phyloP scores from a whole-genome alignment of 2,888 invertebrate species.

The Penaeus monodon region DNA sequence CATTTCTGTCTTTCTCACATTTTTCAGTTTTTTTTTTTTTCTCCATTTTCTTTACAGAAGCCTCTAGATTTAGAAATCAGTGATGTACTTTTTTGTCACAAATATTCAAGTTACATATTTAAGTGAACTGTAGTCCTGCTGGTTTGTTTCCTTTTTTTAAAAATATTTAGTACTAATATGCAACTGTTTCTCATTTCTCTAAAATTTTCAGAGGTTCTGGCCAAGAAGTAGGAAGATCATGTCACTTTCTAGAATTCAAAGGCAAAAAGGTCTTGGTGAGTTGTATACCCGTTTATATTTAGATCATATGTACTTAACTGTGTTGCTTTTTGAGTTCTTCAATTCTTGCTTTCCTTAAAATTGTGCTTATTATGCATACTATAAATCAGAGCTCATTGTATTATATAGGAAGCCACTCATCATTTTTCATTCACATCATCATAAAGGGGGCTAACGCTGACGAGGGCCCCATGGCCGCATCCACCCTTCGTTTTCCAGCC shows the following conservation, averaged over 20 bases:
- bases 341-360: background rate
- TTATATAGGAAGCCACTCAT: background rate
- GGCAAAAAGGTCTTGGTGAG: conserved; percentile 96
- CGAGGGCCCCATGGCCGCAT: too few relatives aligned
- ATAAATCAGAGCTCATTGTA: background rate
- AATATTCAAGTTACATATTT: too few relatives aligned
- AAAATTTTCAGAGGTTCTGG: conserved; percentile 81
- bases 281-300: background rate
- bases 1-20: too few relatives aligned
- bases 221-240: conserved; percentile 98
- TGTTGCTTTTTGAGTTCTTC: conserved; percentile 16
- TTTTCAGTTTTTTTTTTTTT: too few relatives aligned
- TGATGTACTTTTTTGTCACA: too few relatives aligned
- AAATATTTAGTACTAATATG: background rate
- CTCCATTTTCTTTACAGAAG: too few relatives aligned
- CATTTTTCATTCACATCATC: too few relatives aligned
- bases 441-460: too few relatives aligned
- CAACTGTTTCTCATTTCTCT: background rate
- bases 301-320: background rate
- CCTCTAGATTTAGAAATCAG: too few relatives aligned
- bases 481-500: too few relatives aligned
- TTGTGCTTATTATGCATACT: too few relatives aligned
- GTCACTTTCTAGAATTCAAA: conserved; percentile 98
- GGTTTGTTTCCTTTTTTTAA: background rate
- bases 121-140: too few relatives aligned